Conservation (phyloP, 2,113 vertebrate genomes). For the Empidonax traillii region DNA sequence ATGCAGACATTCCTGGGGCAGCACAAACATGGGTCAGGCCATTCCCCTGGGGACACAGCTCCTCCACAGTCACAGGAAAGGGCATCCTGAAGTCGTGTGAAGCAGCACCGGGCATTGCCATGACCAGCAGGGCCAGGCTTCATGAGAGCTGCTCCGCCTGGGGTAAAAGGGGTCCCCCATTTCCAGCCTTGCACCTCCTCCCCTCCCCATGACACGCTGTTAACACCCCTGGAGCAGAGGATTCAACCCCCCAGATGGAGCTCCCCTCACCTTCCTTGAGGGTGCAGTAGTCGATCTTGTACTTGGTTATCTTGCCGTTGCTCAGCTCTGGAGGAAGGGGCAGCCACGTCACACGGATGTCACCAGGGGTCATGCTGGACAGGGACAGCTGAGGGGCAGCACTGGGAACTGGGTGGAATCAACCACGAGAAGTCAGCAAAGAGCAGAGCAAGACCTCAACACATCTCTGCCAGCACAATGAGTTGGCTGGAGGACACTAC, state of each 20-base stretch:
- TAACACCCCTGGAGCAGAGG: neutral
- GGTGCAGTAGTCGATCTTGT: slow-evolving; percentile 89
- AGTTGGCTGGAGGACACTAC: neutral
- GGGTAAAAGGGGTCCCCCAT: neutral
- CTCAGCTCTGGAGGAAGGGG: slow-evolving; percentile 86
- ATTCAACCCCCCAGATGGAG: rapidly evolving
- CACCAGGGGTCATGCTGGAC: slow-evolving; percentile 86
- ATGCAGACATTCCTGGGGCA: neutral
- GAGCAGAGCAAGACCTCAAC: neutral
- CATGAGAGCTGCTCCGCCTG: neutral
- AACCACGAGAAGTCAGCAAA: neutral
- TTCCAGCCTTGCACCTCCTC: neutral
- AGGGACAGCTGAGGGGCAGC: slow-evolving; percentile 90
- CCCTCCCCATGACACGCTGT: neutral
- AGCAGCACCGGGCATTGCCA: neutral
- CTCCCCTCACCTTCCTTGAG: slow-evolving; percentile 84
- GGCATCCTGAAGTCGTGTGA: rapidly evolving
- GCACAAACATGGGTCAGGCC: neutral
- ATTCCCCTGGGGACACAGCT: neutral
- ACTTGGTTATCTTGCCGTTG: slow-evolving; percentile 86
- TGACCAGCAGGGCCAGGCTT: neutral
- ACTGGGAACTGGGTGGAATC: slow-evolving; percentile 82
- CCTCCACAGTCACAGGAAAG: neutral
- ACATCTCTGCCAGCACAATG: neutral
- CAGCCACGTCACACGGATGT: slow-evolving; percentile 91